A percentile compares a stretch with the other conserved stretches of the same genome.
These are phyloP conservation scores for Dioctria linearis DNA, from an alignment of 2,888 invertebrate genomes.

Conservation along the genomic window DNA sequence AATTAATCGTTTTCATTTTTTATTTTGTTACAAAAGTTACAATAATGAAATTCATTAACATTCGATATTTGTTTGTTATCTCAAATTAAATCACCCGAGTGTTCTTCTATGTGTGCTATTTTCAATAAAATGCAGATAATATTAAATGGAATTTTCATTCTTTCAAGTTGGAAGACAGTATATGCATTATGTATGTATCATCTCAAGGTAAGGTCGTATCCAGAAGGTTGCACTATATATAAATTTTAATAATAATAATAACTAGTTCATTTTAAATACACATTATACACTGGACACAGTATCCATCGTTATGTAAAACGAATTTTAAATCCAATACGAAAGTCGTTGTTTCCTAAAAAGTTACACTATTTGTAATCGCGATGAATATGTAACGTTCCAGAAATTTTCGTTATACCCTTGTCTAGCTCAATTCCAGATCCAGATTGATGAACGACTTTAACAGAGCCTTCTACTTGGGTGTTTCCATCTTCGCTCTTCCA, in stretches of 20 bases:
- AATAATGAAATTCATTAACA: not conserved
- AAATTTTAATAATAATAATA: too few species aligned
- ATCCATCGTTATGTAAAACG: slow-evolving; percentile 3
- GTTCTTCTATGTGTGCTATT: slow-evolving; percentile 65
- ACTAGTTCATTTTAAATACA: too few species aligned
- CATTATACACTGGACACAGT: too few species aligned
- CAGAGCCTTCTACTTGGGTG: slow-evolving; percentile 68
- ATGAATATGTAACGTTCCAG: slow-evolving; percentile 67
- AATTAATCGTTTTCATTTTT: not conserved
- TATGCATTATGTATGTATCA: too few species aligned
- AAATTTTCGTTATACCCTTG: slow-evolving; percentile 68
- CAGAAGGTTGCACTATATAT: too few species aligned
- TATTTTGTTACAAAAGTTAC: not conserved
- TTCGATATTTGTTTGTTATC: slow-evolving; percentile 1
- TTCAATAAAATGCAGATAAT: slow-evolving; percentile 63
- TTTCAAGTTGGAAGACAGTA: too few species aligned
- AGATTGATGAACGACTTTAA: slow-evolving; percentile 66
- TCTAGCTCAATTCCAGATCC: slow-evolving; percentile 63
- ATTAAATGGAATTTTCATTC: slow-evolving; percentile 37
- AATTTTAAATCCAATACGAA: slow-evolving; percentile 28
- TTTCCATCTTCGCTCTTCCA: slow-evolving; percentile 68
- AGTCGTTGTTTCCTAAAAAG: slow-evolving; percentile 33
- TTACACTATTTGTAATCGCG: slow-evolving; percentile 66
- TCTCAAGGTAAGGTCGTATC: too few species aligned
- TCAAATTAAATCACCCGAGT: slow-evolving; percentile 49